These are phyloP conservation scores for Caerostris darwini DNA, from an alignment of 1,140 invertebrate genomes.

Conservation along the genomic window DNA sequence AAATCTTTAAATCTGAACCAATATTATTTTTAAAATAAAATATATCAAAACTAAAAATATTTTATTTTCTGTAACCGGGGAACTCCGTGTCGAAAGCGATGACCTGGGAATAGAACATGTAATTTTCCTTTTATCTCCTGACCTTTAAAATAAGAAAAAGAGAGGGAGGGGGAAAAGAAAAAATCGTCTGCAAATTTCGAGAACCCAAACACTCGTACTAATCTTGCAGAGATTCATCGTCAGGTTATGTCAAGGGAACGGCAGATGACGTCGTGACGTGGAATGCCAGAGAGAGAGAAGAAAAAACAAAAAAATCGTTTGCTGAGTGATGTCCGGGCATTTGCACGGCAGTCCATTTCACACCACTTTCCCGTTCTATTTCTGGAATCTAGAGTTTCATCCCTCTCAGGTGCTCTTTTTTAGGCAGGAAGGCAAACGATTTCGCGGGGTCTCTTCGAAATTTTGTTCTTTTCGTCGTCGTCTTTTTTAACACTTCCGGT, in stretches of 20 bases:
- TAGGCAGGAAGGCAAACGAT: constrained; percentile 38
- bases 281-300: not conserved
- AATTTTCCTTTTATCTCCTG: not conserved
- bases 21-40: too few species aligned
- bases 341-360: constrained; percentile 31
- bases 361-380: constrained; percentile 21
- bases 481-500: not conserved
- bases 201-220: constrained; percentile 15
- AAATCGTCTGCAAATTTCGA: not conserved
- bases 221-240: not conserved
- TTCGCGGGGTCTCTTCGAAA: not conserved
- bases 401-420: constrained; percentile 65
- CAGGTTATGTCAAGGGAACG: not conserved
- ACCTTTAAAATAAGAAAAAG: not conserved
- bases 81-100: too few species aligned
- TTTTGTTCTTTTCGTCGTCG: not conserved
- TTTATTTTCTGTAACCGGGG: too few species aligned
- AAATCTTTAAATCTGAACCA: too few species aligned
- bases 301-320: not conserved
- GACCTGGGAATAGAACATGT: too few species aligned
- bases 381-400: constrained; percentile 59
- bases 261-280: constrained; percentile 8
- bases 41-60: too few species aligned
- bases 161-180: not conserved
- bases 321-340: constrained; percentile 60